phyloP scores from a whole-genome alignment of 1,140 invertebrate genomes.

The Holcopasites calliopsidis region DNA sequence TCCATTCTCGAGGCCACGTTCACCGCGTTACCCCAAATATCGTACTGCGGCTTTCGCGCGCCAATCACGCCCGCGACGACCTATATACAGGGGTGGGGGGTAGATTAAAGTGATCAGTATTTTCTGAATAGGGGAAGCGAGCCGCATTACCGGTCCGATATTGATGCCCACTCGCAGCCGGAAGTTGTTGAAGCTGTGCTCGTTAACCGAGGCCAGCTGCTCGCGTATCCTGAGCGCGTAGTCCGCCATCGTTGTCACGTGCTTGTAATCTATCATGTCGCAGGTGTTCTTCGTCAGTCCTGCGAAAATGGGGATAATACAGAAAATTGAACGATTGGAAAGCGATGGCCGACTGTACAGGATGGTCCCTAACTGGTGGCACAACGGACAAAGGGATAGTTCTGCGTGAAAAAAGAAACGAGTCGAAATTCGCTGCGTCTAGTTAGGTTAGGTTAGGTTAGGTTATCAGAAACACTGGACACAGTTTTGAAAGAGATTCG shows the following conservation, averaged over 20 bases:
- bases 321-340: too few relatives aligned
- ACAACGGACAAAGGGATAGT: too few relatives aligned
- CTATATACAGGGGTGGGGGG: slow-evolving; percentile 29
- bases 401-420: too few relatives aligned
- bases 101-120: too few relatives aligned
- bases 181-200: slow-evolving; percentile 98
- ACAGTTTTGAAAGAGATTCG: too few relatives aligned
- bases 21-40: slow-evolving; percentile 96
- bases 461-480: too few relatives aligned
- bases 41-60: slow-evolving; percentile 94
- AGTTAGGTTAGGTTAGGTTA: too few relatives aligned
- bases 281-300: slow-evolving; percentile 89
- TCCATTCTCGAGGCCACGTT: slow-evolving; percentile 96
- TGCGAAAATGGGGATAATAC: slow-evolving; percentile 38
- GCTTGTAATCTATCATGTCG: slow-evolving; percentile 87
- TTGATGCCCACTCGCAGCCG: slow-evolving; percentile 96
- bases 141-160: slow-evolving; percentile 86
- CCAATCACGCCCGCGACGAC: slow-evolving; percentile 97
- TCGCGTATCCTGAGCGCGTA: slow-evolving; percentile 92
- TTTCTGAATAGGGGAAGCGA: background rate
- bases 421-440: too few relatives aligned
- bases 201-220: slow-evolving; percentile 94
- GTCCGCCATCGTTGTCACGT: slow-evolving; percentile 94
- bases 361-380: too few relatives aligned
- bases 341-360: too few relatives aligned